Evolutionary conservation across 2,797 vertebrate species (phyloP), one percentile per base, ranked within the genome.

Genomic region (Chelon auratus): DNA sequence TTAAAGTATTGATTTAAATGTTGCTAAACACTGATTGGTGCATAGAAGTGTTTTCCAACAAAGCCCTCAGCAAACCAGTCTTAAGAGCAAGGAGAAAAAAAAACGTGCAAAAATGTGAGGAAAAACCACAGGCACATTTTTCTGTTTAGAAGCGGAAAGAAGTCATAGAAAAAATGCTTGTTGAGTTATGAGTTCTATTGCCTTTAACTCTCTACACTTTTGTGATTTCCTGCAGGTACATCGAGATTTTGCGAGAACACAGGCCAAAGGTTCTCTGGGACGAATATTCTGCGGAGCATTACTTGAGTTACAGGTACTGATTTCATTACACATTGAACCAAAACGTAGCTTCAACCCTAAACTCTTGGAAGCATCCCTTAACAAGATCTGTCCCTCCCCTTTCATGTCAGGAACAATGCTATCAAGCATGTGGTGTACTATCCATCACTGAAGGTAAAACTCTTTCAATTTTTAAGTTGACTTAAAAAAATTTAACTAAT

Each of bases 231-330:
- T 90, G 11, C 80, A 99, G 98, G 90, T 99, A 97, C 86, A 92
- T 99, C 26, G 97, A 99, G 76, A 93, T 95, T 62, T 91, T 99
- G 85, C 96, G 96, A 84, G 96, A 98, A 57, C 86, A 97, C 82
- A 94, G 95, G 69, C 97, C 97, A 12, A 97, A 96, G 77, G 75
- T 98, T 10, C 30, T 93, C 39, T 99, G 98, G 98, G 96, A 98
- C 76, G 95, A 96, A 81, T 92, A 96, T 73, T 92, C 95, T 5
- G 95, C 92, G 1, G 98, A 99, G 81, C 97, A 99, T 88, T 96
- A 96, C 82, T 96, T 99, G 68, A 96, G 85, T 75, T 99, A 97
- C 83, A 99, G 93, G 98, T 99, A 79, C 18, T 1, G 5, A 36
- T 37, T 30, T 9, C 13, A 24, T 42, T 20, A 62, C n/a, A 26